Evolutionary conservation across 2,888 invertebrate species (phyloP), one percentile per base, ranked within the genome.

Genomic region (Bembecia ichneumoniformis): DNA sequence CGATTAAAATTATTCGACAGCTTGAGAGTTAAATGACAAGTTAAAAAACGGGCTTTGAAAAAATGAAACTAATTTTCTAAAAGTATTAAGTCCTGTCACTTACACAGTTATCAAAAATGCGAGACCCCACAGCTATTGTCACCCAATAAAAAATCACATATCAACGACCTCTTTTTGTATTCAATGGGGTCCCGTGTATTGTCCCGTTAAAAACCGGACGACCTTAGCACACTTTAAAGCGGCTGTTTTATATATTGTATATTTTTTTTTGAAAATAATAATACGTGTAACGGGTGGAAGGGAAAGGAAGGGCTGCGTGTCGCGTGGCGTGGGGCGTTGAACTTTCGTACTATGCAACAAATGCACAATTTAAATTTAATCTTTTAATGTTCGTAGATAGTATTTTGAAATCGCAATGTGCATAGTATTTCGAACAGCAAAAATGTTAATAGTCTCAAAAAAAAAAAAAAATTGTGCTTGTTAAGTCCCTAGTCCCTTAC

Each of bases 301-400:
- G 62, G 57, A 2, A 28, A 28, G 50, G 58, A 60, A 67, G 70
- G 73, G 78, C 66, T 59, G 49, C 40, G 48, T 56, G 77, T 70
- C 79, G 80, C 78, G 82, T 81, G 82, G 77, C 78, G 61, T 49
- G 58, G 84, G 76, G 61, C 82, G 60, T 77, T 84, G 83, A 83
- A 80, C 83, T 59, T 62, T 54, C 52, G 50, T 49, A 53, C 16
- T 13, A 44, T 14, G 15, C 44, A 9, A 44, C 16, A 16, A 17
- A 14, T 16, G 10, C 14, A 44, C 40, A 15, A 44, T 15, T 15
- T 7, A 44, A 44, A 11, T 44, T 44, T 44, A 44, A 44, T 44
- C 43, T 43, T 43, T 43, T 43, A 43, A 43, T 43, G 43, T n/a
- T 10, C 40, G 3, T 28, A 28, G 28, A 28, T 28, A 9, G 28